Conservation (phyloP, 2,888 invertebrate species). For the Pedicia rivosa region DNA sequence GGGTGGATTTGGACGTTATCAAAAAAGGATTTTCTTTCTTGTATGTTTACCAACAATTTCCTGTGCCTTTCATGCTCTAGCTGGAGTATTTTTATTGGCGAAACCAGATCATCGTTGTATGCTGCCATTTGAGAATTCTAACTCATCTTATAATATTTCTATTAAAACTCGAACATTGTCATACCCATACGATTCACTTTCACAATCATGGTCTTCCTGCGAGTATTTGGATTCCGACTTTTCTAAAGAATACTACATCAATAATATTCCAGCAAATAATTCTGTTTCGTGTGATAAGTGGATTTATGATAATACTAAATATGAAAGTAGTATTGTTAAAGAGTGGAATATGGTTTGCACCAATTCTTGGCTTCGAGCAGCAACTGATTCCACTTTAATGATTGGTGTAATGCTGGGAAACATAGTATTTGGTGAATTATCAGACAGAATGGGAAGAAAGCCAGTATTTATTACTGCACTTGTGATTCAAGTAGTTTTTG, state of each 20-base stretch:
- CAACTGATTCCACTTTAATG: slow-evolving; percentile 53
- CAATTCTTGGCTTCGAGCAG: slow-evolving; percentile 41
- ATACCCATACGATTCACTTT: slow-evolving; percentile 35
- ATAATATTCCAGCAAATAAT: slow-evolving; percentile 18
- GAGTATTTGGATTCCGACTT: slow-evolving; percentile 31
- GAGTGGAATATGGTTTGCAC: slow-evolving; percentile 57
- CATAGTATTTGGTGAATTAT: slow-evolving; percentile 52
- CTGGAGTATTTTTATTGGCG: slow-evolving; percentile 51
- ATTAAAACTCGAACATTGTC: slow-evolving; percentile 31
- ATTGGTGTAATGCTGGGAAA: slow-evolving; percentile 56
- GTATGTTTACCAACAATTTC: slow-evolving; percentile 53
- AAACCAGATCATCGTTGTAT: slow-evolving; percentile 46
- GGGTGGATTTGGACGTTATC: slow-evolving; percentile 56
- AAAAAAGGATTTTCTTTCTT: slow-evolving; percentile 47
- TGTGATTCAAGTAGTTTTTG: slow-evolving; percentile 50
- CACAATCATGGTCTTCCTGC: slow-evolving; percentile 17
- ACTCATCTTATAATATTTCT: slow-evolving; percentile 34
- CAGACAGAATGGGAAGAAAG: slow-evolving; percentile 55
- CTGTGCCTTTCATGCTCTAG: slow-evolving; percentile 59
- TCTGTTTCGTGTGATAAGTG: slow-evolving; percentile 35
- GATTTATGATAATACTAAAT: slow-evolving; percentile 42
- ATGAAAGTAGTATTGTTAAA: slow-evolving; percentile 44
- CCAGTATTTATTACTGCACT: slow-evolving; percentile 56
- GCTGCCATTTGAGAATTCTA: slow-evolving; percentile 37
- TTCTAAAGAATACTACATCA: slow-evolving; percentile 21